These are phyloP conservation scores for Neelides sp. DNA, from an alignment of 1,140 invertebrate species.

Conservation along the genomic window DNA sequence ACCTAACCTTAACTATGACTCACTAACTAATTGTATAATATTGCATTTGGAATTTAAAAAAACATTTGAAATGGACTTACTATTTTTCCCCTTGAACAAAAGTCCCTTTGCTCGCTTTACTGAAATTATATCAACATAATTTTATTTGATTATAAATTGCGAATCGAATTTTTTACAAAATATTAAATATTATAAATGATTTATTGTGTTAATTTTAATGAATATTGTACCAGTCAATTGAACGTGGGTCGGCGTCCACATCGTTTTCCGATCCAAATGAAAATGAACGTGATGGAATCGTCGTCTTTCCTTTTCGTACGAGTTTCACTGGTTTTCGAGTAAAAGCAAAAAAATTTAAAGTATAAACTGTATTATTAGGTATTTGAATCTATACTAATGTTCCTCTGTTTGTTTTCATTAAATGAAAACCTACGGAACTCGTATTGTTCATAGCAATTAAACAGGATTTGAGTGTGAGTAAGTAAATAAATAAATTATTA, in stretches of 20 bases:
- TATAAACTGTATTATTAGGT: too few species aligned
- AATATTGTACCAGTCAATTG: slow-evolving; percentile 54
- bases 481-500: too few species aligned
- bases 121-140: slow-evolving; percentile 38
- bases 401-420: too few species aligned
- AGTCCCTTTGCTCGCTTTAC: slow-evolving; percentile 59
- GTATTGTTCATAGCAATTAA: too few species aligned
- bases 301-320: too few species aligned
- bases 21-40: not conserved
- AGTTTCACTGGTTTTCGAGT: too few species aligned
- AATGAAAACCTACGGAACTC: too few species aligned
- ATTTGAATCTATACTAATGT: too few species aligned
- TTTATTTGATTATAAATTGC: slow-evolving; percentile 5
- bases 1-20: not conserved
- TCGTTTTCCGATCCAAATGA: too few species aligned
- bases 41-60: not conserved
- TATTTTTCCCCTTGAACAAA: slow-evolving; percentile 72
- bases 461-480: too few species aligned
- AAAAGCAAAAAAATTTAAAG: too few species aligned
- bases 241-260: slow-evolving; percentile 75
- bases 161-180: slow-evolving; percentile 1
- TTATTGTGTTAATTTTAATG: not conserved
- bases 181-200: not conserved
- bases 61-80: slow-evolving; percentile 38
- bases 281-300: too few species aligned